Percentiles rank a stretch among this genome's conserved stretches.
Conservation (phyloP, 2,113 vertebrate genomes). For the Gopherus flavomarginatus region DNA sequence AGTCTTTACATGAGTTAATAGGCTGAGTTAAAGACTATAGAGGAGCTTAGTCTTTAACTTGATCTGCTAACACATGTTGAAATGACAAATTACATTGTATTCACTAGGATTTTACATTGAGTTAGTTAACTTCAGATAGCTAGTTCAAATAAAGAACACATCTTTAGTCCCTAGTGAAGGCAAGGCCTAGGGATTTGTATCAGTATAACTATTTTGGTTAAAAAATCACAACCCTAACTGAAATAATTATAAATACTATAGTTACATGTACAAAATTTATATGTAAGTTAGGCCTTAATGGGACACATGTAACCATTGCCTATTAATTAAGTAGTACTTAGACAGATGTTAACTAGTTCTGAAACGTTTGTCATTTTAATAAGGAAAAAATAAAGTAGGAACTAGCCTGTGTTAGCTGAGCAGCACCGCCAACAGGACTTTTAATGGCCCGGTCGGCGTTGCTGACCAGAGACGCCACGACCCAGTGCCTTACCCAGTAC, state of each 20-base stretch:
- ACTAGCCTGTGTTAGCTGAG: too few relatives aligned
- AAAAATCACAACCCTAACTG: too few relatives aligned
- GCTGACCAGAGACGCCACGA: too few relatives aligned
- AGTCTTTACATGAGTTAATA: not conserved
- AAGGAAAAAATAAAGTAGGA: not conserved
- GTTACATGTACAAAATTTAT: too few relatives aligned
- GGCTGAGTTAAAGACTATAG: not conserved
- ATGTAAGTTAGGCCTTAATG: too few relatives aligned
- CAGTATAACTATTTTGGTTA: not conserved
- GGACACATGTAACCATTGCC: too few relatives aligned
- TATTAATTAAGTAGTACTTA: not conserved
- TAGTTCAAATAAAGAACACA: slow-evolving; percentile 1
- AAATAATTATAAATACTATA: too few relatives aligned
- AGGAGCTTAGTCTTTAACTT: not conserved
- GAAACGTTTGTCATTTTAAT: not conserved
- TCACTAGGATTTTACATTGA: not conserved
- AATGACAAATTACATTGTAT: too few relatives aligned
- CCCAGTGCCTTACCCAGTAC: too few relatives aligned
- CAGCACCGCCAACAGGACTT: too few relatives aligned
- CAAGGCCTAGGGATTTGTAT: not conserved
- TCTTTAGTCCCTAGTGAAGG: not conserved
- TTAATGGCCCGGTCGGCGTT: too few relatives aligned
- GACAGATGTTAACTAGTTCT: not conserved
- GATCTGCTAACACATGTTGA: too few relatives aligned
- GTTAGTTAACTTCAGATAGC: not conserved